Conservation (phyloP, 2,888 invertebrate genomes). For the Rhagonycha lutea region DNA sequence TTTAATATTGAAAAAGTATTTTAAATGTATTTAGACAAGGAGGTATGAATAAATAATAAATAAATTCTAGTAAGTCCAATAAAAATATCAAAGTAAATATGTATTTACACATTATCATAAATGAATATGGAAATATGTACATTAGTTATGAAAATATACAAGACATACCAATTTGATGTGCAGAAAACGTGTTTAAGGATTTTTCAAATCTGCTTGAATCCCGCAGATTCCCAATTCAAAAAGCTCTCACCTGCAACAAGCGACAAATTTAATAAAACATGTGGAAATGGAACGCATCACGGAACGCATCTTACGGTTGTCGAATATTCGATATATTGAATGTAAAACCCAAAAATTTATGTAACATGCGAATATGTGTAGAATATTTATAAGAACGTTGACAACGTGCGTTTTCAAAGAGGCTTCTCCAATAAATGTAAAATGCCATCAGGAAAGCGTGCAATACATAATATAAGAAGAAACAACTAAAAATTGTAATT, state of each 20-base stretch:
- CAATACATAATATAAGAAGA: conserved; percentile 6
- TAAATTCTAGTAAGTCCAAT: neutral
- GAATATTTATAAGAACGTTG: conserved; percentile 18
- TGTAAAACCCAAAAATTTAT: conserved; percentile 27
- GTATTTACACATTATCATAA: neutral
- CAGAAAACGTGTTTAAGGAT: conserved; percentile 23
- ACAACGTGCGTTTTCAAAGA: conserved; percentile 9
- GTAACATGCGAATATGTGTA: conserved; percentile 23
- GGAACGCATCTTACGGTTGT: conserved; percentile 30
- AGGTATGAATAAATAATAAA: neutral
- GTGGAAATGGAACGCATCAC: conserved; percentile 23
- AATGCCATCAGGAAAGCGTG: conserved; percentile 5
- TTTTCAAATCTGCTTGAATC: conserved; percentile 36
- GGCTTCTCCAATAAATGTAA: conserved; percentile 2
- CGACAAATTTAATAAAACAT: conserved; percentile 42
- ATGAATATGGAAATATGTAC: neutral
- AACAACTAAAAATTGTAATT: neutral
- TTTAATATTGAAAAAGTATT: neutral
- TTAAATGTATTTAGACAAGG: neutral
- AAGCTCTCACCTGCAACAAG: conserved; percentile 40
- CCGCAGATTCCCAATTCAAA: conserved; percentile 39
- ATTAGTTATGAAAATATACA: conserved; percentile 4
- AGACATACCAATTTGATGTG: conserved; percentile 16
- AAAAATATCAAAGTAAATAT: neutral
- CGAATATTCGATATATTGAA: conserved; percentile 36